These are phyloP conservation scores for Troides aeacus DNA, from an alignment of 2,888 invertebrate species.

Conservation along the genomic window DNA sequence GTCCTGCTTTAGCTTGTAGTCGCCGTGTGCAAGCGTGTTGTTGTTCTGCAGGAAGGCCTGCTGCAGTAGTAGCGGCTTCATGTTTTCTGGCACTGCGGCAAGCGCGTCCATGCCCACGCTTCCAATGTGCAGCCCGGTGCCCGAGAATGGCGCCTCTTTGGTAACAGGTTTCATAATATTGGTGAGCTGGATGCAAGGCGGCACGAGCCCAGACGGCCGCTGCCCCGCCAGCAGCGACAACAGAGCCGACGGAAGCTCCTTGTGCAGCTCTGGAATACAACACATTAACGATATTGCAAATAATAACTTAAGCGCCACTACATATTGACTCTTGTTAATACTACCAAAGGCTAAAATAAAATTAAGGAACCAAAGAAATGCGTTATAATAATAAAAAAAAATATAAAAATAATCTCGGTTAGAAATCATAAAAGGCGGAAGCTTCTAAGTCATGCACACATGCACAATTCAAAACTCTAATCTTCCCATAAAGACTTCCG, in stretches of 20 bases:
- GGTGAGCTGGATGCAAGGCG: slow-evolving; percentile 54
- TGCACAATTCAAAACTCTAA: slow-evolving; percentile 74
- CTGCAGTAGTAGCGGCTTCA: slow-evolving; percentile 63
- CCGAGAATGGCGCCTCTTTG: slow-evolving; percentile 35
- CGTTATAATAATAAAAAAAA: slow-evolving; percentile 70
- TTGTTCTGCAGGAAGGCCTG: slow-evolving; percentile 69
- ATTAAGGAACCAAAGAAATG: slow-evolving; percentile 81
- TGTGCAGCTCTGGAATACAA: slow-evolving; percentile 72
- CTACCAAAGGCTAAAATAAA: slow-evolving; percentile 77
- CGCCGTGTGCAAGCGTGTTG: slow-evolving; percentile 49
- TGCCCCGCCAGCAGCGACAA: slow-evolving; percentile 70
- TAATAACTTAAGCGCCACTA: slow-evolving; percentile 70
- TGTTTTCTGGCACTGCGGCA: slow-evolving; percentile 50
- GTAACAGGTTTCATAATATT: slow-evolving; percentile 41
- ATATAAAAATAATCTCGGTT: slow-evolving; percentile 67
- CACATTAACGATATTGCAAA: slow-evolving; percentile 73
- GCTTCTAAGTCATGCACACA: slow-evolving; percentile 79
- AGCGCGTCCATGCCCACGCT: slow-evolving; percentile 43
- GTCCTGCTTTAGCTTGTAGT: slow-evolving; percentile 63
- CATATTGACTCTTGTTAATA: slow-evolving; percentile 75
- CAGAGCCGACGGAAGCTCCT: slow-evolving; percentile 73
- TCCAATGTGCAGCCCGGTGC: slow-evolving; percentile 36
- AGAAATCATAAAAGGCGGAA: slow-evolving; percentile 76
- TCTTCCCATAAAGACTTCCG: slow-evolving; percentile 71
- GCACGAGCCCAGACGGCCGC: slow-evolving; percentile 52